Percentiles rank a stretch among this genome's conserved stretches.
Evolutionary conservation across 2,113 vertebrate genomes (phyloP).

Genomic region (Solenodon paradoxus): DNA sequence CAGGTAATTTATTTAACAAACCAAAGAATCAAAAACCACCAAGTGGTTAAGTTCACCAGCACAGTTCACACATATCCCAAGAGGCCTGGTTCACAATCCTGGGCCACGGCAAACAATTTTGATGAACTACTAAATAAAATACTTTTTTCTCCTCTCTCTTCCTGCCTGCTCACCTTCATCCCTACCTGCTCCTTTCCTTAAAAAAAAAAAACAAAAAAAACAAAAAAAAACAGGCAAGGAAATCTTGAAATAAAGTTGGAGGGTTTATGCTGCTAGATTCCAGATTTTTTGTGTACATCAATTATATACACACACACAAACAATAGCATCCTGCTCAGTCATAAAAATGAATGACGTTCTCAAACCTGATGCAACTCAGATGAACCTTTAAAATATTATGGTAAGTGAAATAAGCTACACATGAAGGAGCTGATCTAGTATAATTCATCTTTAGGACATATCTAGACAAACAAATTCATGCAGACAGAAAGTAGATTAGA

Average conservation of each 20-base stretch:
- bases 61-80: too few relatives aligned
- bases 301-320: background rate
- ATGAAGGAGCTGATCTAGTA: background rate
- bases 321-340: background rate
- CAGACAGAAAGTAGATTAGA: background rate
- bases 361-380: background rate
- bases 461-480: background rate
- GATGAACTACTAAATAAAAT: too few relatives aligned
- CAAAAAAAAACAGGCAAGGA: background rate
- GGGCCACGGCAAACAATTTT: too few relatives aligned
- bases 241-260: background rate
- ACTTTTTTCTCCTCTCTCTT: too few relatives aligned
- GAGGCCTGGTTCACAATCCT: too few relatives aligned
- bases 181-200: too few relatives aligned
- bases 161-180: too few relatives aligned
- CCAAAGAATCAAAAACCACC: background rate
- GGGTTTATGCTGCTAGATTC: background rate
- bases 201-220: too few relatives aligned
- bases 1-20: background rate
- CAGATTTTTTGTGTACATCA: background rate
- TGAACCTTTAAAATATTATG: background rate
- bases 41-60: too few relatives aligned
- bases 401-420: background rate
- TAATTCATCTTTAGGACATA: background rate
- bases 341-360: background rate